Evolutionary conservation across 1,140 invertebrate genomes (phyloP).

Genomic region (Drosophila parvula): DNA sequence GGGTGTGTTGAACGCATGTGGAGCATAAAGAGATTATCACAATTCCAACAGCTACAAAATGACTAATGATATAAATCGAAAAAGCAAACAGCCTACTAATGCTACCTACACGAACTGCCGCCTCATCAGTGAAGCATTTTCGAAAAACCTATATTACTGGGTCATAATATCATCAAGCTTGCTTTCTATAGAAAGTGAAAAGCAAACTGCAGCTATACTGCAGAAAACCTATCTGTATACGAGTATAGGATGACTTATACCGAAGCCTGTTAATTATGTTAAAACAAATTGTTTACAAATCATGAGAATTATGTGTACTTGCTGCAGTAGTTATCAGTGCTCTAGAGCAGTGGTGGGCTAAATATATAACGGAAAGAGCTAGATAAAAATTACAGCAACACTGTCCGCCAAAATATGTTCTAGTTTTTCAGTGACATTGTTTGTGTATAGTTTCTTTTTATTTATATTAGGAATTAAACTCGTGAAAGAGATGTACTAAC

Average conservation of each 20-base stretch:
- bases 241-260: neutral
- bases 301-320: too few species aligned
- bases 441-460: too few species aligned
- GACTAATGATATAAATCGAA: neutral
- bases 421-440: too few species aligned
- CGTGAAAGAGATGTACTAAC: too few species aligned
- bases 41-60: neutral
- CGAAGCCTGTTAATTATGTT: too few species aligned
- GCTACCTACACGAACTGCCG: neutral
- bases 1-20: slow-evolving; percentile 1
- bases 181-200: slow-evolving; percentile 15
- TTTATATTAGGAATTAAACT: too few species aligned
- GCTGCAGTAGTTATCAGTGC: too few species aligned
- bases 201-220: neutral
- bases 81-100: neutral
- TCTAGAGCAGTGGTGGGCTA: too few species aligned
- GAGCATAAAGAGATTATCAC: neutral
- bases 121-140: neutral
- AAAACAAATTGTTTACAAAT: neutral
- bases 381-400: too few species aligned
- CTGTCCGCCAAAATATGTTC: too few species aligned
- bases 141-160: neutral
- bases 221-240: neutral
- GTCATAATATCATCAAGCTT: neutral
- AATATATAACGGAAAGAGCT: too few species aligned